Conservation (phyloP, 2,888 invertebrate species). For the Eumerus sabulonum region DNA sequence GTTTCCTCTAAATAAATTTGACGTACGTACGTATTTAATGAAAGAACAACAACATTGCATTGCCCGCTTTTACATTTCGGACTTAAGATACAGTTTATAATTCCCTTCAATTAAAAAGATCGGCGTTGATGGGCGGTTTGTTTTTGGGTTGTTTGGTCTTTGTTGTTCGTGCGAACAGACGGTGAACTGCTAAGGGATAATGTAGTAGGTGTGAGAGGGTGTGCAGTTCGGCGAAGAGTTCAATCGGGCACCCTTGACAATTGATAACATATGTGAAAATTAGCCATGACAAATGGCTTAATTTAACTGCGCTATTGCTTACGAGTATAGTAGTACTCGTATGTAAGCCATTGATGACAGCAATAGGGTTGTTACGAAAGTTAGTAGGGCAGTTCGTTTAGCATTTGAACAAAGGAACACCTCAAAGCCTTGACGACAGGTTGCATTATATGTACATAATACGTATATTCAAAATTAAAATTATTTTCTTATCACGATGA, state of each 20-base stretch:
- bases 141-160: slow-evolving; percentile 64
- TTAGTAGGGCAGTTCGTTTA: slow-evolving; percentile 8
- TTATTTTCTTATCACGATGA: too few species aligned
- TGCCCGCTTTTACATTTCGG: slow-evolving; percentile 52
- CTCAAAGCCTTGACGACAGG: too few species aligned
- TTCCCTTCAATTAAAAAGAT: slow-evolving; percentile 63
- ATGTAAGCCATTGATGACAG: slow-evolving; percentile 21
- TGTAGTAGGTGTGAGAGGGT: slow-evolving; percentile 49
- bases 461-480: too few species aligned
- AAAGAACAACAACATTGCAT: slow-evolving; percentile 68
- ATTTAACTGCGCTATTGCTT: slow-evolving; percentile 74
- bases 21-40: slow-evolving; percentile 67
- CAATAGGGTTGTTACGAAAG: slow-evolving; percentile 29
- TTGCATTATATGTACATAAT: too few species aligned
- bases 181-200: not conserved
- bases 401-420: too few species aligned
- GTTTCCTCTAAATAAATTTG: slow-evolving; percentile 54
- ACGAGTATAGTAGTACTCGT: slow-evolving; percentile 11
- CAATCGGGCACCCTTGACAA: slow-evolving; percentile 69
- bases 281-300: slow-evolving; percentile 79
- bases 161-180: slow-evolving; percentile 46
- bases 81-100: slow-evolving; percentile 62
- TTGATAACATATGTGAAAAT: slow-evolving; percentile 79
- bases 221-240: slow-evolving; percentile 24
- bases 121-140: slow-evolving; percentile 66